Conservation (phyloP, 2,888 invertebrate species). For the Calephelis perditalis region DNA sequence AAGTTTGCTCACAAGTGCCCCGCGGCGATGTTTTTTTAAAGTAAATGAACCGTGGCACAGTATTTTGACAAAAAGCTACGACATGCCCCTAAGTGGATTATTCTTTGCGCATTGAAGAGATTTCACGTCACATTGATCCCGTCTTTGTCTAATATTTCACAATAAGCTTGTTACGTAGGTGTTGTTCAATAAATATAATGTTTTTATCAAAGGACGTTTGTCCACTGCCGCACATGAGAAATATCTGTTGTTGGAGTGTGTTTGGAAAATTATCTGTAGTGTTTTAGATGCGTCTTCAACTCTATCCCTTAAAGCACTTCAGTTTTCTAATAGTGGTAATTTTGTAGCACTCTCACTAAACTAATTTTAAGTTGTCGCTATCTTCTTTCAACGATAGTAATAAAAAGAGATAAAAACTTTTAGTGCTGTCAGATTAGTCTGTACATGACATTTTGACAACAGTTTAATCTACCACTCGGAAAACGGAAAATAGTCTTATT, state of each 20-base stretch:
- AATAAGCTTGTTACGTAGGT: conserved; percentile 68
- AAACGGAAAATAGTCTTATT: too few species aligned
- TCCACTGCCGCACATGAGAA: not conserved
- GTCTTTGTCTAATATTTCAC: conserved; percentile 52
- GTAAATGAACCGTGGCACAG: conserved; percentile 61
- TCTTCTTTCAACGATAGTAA: too few species aligned
- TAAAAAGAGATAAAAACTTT: too few species aligned
- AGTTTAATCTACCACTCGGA: too few species aligned
- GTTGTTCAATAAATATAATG: conserved; percentile 64
- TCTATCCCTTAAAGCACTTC: too few species aligned
- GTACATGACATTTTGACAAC: too few species aligned
- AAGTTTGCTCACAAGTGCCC: conserved; percentile 67
- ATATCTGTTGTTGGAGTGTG: not conserved
- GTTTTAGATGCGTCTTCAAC: too few species aligned
- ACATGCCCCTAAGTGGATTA: conserved; percentile 77
- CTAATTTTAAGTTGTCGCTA: too few species aligned
- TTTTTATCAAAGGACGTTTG: conserved; percentile 18
- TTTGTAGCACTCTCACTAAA: too few species aligned
- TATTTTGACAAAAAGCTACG: conserved; percentile 64
- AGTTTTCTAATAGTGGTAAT: too few species aligned
- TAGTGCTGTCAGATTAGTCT: too few species aligned
- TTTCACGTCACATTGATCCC: conserved; percentile 72
- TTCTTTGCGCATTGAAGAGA: conserved; percentile 49
- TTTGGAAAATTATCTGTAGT: too few species aligned
- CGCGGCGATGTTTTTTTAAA: conserved; percentile 68